phyloP scores from a whole-genome alignment of 1,140 invertebrate genomes.

The Diorhabda sublineata region DNA sequence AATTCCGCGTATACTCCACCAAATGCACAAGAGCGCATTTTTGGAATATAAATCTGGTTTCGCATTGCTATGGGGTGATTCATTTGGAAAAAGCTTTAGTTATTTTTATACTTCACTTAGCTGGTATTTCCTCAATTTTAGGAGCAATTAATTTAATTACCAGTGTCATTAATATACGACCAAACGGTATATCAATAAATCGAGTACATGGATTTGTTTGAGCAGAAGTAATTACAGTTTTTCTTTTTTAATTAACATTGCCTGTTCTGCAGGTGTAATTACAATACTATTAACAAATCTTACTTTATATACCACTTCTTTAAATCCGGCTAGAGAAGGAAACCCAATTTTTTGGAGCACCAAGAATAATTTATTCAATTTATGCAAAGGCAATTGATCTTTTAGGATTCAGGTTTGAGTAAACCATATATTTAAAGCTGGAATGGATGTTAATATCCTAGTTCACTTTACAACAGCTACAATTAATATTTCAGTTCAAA shows the following conservation, averaged over 20 bases:
- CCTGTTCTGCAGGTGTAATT: constrained; percentile 69
- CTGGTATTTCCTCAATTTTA: constrained; percentile 64
- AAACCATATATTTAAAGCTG: constrained; percentile 70
- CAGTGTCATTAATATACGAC: constrained; percentile 57
- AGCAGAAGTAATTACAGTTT: constrained; percentile 63
- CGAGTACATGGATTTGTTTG: constrained; percentile 60
- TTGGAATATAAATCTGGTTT: too few species aligned
- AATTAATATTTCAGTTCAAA: constrained; percentile 68
- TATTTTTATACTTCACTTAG: constrained; percentile 65
- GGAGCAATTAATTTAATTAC: constrained; percentile 63
- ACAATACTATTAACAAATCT: constrained; percentile 68
- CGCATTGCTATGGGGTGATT: too few species aligned
- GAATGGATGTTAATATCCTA: constrained; percentile 67
- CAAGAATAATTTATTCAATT: constrained; percentile 62
- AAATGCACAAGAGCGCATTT: too few species aligned
- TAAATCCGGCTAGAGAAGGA: constrained; percentile 62
- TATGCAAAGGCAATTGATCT: constrained; percentile 56
- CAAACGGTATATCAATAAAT: constrained; percentile 48
- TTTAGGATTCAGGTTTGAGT: constrained; percentile 66
- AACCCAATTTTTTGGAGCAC: constrained; percentile 61
- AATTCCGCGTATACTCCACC: too few species aligned
- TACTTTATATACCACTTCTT: constrained; percentile 67
- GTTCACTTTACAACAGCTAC: constrained; percentile 70
- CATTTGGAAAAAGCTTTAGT: constrained; percentile 50
- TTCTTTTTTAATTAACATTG: constrained; percentile 60